Conservation (phyloP, 2,888 invertebrate species). For the Siphonodentalium dalli region DNA sequence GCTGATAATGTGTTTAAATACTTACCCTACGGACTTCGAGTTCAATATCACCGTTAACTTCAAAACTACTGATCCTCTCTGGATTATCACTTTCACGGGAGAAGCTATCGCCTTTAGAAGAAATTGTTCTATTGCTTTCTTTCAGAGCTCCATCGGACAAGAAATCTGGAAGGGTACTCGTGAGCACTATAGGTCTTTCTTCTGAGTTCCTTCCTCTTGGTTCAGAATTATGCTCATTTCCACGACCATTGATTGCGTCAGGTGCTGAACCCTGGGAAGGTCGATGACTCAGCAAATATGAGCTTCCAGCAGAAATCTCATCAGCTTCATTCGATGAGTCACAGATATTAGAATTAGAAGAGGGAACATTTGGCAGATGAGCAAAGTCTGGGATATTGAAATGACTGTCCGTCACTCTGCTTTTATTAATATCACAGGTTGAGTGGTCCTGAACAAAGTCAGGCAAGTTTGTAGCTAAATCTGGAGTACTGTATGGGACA, state of each 20-base stretch:
- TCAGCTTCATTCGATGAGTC: no score
- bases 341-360: slow-evolving; percentile 15
- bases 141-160: slow-evolving; percentile 47
- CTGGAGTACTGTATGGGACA: slow-evolving; percentile 33
- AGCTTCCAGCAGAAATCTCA: no score
- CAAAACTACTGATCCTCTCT: no score
- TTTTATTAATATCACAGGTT: slow-evolving; percentile 23
- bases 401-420: slow-evolving; percentile 20
- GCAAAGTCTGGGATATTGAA: slow-evolving; percentile 49
- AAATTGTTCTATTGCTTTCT: no score
- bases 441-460: slow-evolving; percentile 63
- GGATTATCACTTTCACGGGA: no score
- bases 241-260: neutral
- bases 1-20: no score
- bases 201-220: no score
- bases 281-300: no score
- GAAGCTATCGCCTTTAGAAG: no score
- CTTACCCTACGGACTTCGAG: slow-evolving; percentile 32
- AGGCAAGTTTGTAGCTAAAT: slow-evolving; percentile 57
- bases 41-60: slow-evolving; percentile 32
- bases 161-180: slow-evolving; percentile 52
- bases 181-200: neutral
- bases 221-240: neutral
- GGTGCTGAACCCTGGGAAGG: no score
- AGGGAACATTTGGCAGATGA: slow-evolving; percentile 21